Base-by-base conservation (phyloP, 2,888 invertebrate genomes). In the Drosophila mulleri region DNA sequence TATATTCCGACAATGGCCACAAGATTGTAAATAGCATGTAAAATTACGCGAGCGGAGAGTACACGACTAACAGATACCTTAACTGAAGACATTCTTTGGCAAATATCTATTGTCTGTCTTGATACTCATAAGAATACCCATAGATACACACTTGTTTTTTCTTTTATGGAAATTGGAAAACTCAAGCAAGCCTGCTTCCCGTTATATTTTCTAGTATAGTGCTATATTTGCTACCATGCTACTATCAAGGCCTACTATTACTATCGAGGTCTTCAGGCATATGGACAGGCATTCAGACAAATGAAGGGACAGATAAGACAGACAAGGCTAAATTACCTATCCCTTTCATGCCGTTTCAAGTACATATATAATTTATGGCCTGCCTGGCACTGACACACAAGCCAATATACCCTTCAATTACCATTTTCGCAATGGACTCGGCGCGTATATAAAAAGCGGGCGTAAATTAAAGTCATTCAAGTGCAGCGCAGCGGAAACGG, bases 401-500 rank as follows among this genome's bases (percentile, higher is more conserved):
- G 3, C 18, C 32, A 20, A 35, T 50, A 50, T 50, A 50, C 50
- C 50, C 50, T 50, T 35, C 50, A 50, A 50, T 50, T 35, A 32
- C 14, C 14, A 32, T 32, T 32, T 18, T 12, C 18, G 18, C 32
- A 3, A 8, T 50, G 50, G 20, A 14, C 18, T 20, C 32, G 35
- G 18, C 5, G 26, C 9, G 50, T 20, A 18, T 29, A 78, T 76
- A 85, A 79, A 85, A 88, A 88, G 80, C 86, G 65, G 61, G 70
- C 71, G 75, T 71, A 80, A 88, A 80, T 86, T 75, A 78, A 76
- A 78, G 78, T 70, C 81, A 83, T 86, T 88, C 64, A 85, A 88
- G 83, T 83, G 88, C 78, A 88, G 63, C 48, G 78, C 72, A 76
- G 71, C 88, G 88, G 85, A 86, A 89, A 84, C 83, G 89, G 83